Percentiles rank a stretch among this genome's conserved stretches.
Conservation (phyloP, 2,113 vertebrate genomes). For the Sula dactylatra region DNA sequence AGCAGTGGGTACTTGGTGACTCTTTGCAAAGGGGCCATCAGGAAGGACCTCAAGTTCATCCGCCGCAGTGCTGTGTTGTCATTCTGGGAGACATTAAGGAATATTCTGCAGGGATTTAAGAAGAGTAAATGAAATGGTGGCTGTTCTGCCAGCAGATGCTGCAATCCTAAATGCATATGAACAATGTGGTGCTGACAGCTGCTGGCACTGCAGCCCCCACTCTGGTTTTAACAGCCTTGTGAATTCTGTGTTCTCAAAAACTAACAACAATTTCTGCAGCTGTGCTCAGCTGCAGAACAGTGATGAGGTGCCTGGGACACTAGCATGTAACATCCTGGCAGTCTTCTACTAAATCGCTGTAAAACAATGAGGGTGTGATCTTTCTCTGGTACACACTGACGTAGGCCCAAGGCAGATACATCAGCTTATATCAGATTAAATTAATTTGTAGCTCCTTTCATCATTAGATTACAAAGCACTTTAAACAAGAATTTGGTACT, state of each 20-base stretch:
- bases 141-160: background rate
- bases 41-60: slow-evolving; percentile 92
- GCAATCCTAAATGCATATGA: slow-evolving; percentile 3
- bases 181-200: background rate
- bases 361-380: background rate
- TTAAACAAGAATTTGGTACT: background rate
- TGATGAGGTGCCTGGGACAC: background rate
- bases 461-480: background rate
- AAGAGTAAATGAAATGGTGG: background rate
- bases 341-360: background rate
- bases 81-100: slow-evolving; percentile 91
- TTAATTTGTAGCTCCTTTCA: background rate
- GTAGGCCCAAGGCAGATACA: background rate
- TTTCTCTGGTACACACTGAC: background rate
- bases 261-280: background rate
- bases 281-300: background rate
- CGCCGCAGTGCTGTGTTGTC: slow-evolving; percentile 89
- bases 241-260: background rate
- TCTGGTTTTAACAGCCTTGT: background rate
- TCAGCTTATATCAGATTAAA: background rate
- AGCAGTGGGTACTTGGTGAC: slow-evolving; percentile 90
- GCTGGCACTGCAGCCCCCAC: background rate
- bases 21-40: slow-evolving; percentile 90
- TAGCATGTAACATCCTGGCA: background rate
- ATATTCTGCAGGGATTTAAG: slow-evolving; percentile 79